These are phyloP conservation scores for Staurois parvus DNA, from an alignment of 2,797 vertebrate species.

Conservation along the genomic window DNA sequence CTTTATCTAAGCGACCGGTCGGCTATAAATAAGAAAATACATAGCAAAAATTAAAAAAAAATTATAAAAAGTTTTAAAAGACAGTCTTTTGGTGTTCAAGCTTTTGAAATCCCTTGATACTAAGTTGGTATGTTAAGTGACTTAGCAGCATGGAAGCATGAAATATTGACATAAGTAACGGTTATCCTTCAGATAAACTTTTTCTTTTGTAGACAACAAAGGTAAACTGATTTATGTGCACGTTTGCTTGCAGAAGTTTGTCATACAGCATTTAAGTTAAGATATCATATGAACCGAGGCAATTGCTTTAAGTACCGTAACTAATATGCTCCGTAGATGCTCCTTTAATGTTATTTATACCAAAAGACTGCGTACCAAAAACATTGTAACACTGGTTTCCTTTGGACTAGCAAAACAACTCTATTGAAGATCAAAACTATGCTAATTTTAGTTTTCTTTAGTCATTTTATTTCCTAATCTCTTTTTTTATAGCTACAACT, in stretches of 20 bases:
- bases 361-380: neutral
- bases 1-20: no score
- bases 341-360: slow-evolving; percentile 47
- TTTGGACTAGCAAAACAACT: neutral
- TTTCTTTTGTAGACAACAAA: slow-evolving; percentile 28
- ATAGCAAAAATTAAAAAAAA: neutral
- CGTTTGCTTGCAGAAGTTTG: slow-evolving; percentile 29
- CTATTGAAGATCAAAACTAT: neutral
- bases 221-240: slow-evolving; percentile 38
- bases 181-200: slow-evolving; percentile 4
- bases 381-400: neutral
- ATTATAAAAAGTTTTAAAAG: neutral
- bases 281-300: slow-evolving; percentile 49
- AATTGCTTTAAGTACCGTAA: slow-evolving; percentile 40
- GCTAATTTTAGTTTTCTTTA: no score
- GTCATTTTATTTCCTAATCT: no score
- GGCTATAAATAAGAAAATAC: neutral
- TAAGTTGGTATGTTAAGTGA: slow-evolving; percentile 1
- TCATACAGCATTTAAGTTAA: slow-evolving; percentile 37
- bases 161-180: slow-evolving; percentile 4
- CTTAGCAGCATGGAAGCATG: slow-evolving; percentile 5
- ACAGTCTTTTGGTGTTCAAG: neutral
- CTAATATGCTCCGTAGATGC: slow-evolving; percentile 48
- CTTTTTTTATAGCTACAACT: no score
- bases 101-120: neutral